Evolutionary conservation across 2,797 vertebrate species (phyloP), one percentile per base, ranked within the genome.

Genomic region (Enteromius afrohamiltoni): DNA sequence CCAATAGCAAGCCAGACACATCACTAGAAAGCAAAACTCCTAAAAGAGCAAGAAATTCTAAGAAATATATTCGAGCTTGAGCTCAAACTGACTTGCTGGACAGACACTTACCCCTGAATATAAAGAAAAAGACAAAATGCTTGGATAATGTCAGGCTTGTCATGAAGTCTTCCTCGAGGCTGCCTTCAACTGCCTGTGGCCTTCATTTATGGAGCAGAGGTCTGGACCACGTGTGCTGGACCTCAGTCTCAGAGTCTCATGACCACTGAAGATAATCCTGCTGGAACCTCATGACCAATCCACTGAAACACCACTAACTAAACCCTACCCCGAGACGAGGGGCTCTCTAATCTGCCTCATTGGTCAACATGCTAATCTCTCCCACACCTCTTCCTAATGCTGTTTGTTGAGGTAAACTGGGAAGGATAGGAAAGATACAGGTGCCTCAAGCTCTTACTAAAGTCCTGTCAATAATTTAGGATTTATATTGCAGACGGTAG

Each of bases 241-340:
- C 94, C 94, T 95, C 94, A 95, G 95, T 95, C 75, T 95, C 91
- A 86, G 91, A 93, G 93, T 96, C 98, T 93, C 95, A 96, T 97
- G 97, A 98, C 95, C 96, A 93, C 91, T 96, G 94, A 96, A 96
- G 96, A 96, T 96, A 97, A 97, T 97, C 96, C 96, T 96, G 96
- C 92, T 93, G 93, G 93, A 79, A 82, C 69, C 85, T 78, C 85
- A 78, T 85, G 80, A 85, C 79, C 74, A 70, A 42, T 68, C 68
- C 40, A 69, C 40, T 58, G 29, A 19, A 80, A 81, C 64, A 77
- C 42, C 79, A 71, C 55, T 70, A 51, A 58, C 55, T 85, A 34
- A 79, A 79, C 37, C 47, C 74, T 68, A 45, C 62, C 58, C 34
- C 55, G 93, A 95, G 95, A 96, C 7, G 26, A 78, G 60, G 26